These are phyloP conservation scores for Tiaroga cobitis DNA, from an alignment of 2,797 vertebrate species.

Conservation along the genomic window DNA sequence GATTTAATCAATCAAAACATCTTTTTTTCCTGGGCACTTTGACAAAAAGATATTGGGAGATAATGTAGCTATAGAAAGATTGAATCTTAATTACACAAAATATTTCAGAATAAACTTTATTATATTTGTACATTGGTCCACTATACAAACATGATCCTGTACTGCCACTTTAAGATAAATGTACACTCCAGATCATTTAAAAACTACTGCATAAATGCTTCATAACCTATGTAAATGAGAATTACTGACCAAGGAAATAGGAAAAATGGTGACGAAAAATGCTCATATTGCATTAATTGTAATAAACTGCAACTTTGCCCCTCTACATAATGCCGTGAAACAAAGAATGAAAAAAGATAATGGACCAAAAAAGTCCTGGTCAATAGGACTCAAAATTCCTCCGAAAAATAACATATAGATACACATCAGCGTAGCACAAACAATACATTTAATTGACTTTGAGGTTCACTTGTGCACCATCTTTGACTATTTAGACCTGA, in stretches of 20 bases:
- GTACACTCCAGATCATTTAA: slow-evolving; percentile 23
- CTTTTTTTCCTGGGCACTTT: background rate
- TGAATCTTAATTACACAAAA: background rate
- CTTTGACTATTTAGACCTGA: slow-evolving; percentile 11
- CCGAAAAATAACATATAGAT: slow-evolving; percentile 30
- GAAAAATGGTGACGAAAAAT: background rate
- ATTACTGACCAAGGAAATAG: slow-evolving; percentile 22
- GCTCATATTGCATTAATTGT: slow-evolving; percentile 8
- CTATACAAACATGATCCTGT: slow-evolving; percentile 3
- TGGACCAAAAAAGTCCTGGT: slow-evolving; percentile 22
- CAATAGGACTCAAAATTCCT: slow-evolving; percentile 31
- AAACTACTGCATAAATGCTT: slow-evolving; percentile 26
- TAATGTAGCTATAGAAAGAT: background rate
- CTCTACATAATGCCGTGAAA: slow-evolving; percentile 26
- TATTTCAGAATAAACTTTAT: slow-evolving; percentile 37
- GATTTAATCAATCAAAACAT: background rate
- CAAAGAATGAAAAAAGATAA: background rate
- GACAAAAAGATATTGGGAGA: background rate
- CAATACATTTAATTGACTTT: slow-evolving; percentile 3
- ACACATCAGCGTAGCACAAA: slow-evolving; percentile 21
- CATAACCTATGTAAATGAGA: slow-evolving; percentile 31
- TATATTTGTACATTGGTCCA: slow-evolving; percentile 23
- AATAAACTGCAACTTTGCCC: slow-evolving; percentile 13
- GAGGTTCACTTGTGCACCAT: slow-evolving; percentile 34
- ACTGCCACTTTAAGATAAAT: slow-evolving; percentile 27